Base-by-base conservation (phyloP, 2,113 vertebrate species). In the Trogon melanurus region DNA sequence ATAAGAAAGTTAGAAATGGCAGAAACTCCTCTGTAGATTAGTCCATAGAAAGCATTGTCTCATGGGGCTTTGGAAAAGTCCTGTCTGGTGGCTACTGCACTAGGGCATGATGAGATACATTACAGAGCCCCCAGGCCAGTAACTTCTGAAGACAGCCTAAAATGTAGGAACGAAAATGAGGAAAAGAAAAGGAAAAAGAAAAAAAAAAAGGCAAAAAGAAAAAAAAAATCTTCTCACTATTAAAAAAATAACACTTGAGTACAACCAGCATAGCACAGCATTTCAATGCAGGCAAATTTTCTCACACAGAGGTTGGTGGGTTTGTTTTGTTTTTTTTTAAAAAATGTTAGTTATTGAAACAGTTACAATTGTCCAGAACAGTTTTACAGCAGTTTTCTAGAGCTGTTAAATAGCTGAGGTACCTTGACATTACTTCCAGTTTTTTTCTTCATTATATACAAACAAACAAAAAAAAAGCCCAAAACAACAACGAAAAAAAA, bases 111-210 rank as follows among this genome's bases (percentile, higher is more conserved):
- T 97, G 97, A 97, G 94, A 95, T 97, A 97, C 93, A 98, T 98
- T 98, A 99, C 97, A 98, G 98, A 98, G 97, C 97, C 97, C 98
- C 98, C 97, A 98, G 98, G 98, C 98, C 98, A 98, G 98, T 98
- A 97, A 98, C 97, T 98, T 98, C 98, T 98, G 98, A 98, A 95
- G 98, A 98, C 96, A 99, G 98, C 98, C 98, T 98, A 98, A 97
- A 98, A 98, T 92, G 96, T 97, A 97, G 95, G 97, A 97, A 97
- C 94, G 97, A 97, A 97, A 97, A 97, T 2, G 91, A 98, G 94
- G 95, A 97, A 91, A 93, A 91, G 7, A 85, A 96, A 89, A 88
- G 6, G 8, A 10, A 78, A 76, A 38, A 65, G 50, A 64, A 22
- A 51, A 34, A 27, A 34, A 6, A 44, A 53, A 69, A 80, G 79